Conservation (phyloP, 2,113 vertebrate genomes). For the Pycnonotus jocosus region DNA sequence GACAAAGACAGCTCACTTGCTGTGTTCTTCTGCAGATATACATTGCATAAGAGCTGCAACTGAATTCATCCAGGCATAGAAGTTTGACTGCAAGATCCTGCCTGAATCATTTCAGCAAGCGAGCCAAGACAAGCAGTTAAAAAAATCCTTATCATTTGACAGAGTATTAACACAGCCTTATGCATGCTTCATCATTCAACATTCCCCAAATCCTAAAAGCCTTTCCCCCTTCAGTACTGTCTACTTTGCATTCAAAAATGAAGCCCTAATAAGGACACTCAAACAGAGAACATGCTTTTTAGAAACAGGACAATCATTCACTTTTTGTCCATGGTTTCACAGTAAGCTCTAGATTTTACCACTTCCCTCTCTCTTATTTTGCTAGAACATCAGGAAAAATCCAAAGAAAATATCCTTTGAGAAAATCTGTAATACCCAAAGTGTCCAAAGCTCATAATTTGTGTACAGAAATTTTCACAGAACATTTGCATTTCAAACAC, state of each 20-base stretch:
- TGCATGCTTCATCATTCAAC: neutral
- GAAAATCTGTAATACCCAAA: neutral
- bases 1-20: neutral
- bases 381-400: neutral
- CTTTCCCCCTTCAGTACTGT: neutral
- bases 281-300: neutral
- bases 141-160: neutral
- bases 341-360: neutral
- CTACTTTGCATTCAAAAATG: neutral
- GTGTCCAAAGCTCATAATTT: neutral
- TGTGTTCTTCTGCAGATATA: neutral
- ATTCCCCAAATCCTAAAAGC: neutral
- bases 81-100: neutral
- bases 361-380: neutral
- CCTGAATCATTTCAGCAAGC: conserved; percentile 1
- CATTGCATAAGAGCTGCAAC: neutral
- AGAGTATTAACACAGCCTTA: neutral
- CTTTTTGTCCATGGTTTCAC: neutral
- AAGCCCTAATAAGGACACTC: neutral
- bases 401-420: neutral
- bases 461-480: neutral
- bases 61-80: neutral
- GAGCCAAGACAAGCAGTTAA: conserved; percentile 16
- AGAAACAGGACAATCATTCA: neutral
- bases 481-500: neutral